Evolutionary conservation across 2,888 invertebrate species (phyloP).

Genomic region (Clanis bilineata): DNA sequence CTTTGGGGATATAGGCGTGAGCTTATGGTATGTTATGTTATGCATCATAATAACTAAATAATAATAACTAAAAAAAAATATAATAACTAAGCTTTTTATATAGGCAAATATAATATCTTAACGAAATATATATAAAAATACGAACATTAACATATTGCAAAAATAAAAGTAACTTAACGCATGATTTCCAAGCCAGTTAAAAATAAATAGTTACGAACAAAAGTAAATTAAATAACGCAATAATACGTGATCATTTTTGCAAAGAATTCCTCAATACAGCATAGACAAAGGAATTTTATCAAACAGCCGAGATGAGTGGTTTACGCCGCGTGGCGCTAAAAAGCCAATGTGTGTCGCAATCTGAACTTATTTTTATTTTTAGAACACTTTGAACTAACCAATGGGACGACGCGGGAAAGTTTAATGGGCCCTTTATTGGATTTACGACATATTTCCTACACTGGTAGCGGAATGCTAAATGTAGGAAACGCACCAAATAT

Average conservation of each 20-base stretch:
- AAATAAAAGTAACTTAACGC: no score
- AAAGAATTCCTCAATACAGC: background rate
- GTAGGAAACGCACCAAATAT: conserved; percentile 30
- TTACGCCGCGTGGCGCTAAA: conserved; percentile 38
- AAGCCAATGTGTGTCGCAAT: conserved; percentile 41
- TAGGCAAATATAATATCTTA: no score
- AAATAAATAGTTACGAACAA: background rate
- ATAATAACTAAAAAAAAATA: no score
- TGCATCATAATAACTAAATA: no score
- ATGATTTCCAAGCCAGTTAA: no score
- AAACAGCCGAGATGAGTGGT: background rate
- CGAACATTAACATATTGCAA: no score
- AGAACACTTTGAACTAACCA: conserved; percentile 25
- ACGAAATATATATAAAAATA: no score
- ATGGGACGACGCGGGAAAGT: conserved; percentile 23
- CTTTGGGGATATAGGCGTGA: no score
- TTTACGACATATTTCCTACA: conserved; percentile 33
- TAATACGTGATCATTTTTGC: background rate
- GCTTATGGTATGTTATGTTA: no score
- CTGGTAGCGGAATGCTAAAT: conserved; percentile 28
- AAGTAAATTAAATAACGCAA: background rate
- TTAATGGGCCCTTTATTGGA: conserved; percentile 36
- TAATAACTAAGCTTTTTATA: no score
- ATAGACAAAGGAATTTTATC: conserved; percentile 4
- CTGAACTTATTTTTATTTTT: conserved; percentile 33